Conservation (phyloP, 2,113 vertebrate genomes). For the Crotalus viridis region DNA sequence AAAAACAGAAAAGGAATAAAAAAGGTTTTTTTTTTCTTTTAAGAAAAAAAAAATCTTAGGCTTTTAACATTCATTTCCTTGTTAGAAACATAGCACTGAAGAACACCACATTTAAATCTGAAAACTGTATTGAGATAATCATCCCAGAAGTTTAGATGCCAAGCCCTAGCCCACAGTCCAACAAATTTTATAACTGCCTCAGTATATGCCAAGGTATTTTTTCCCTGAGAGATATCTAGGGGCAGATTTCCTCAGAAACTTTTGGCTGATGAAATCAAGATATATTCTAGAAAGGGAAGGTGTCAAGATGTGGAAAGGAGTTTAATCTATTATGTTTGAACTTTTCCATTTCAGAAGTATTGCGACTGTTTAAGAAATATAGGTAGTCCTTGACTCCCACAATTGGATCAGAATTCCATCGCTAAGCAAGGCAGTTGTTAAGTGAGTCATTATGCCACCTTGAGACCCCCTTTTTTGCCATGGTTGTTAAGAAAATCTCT, state of each 20-base stretch:
- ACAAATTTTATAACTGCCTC: neutral
- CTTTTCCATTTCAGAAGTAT: neutral
- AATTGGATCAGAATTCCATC: neutral
- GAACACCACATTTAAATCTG: neutral
- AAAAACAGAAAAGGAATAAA: neutral
- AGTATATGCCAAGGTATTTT: neutral
- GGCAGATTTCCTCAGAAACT: neutral
- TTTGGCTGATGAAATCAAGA: neutral
- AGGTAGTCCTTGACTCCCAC: neutral
- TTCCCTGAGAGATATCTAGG: neutral
- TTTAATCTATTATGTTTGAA: neutral
- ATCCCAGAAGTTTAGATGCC: neutral
- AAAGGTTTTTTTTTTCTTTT: neutral
- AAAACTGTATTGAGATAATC: neutral
- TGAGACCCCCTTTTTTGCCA: neutral
- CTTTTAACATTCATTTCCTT: neutral
- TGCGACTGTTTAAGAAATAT: neutral
- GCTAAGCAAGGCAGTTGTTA: neutral
- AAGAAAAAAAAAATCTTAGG: neutral
- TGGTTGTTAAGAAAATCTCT: neutral
- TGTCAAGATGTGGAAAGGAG: neutral
- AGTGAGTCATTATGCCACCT: neutral
- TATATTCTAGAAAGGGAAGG: neutral
- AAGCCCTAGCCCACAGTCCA: neutral
- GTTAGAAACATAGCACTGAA: neutral